These are phyloP conservation scores for Melanchra persicariae DNA, from an alignment of 2,888 invertebrate genomes.

Conservation along the genomic window DNA sequence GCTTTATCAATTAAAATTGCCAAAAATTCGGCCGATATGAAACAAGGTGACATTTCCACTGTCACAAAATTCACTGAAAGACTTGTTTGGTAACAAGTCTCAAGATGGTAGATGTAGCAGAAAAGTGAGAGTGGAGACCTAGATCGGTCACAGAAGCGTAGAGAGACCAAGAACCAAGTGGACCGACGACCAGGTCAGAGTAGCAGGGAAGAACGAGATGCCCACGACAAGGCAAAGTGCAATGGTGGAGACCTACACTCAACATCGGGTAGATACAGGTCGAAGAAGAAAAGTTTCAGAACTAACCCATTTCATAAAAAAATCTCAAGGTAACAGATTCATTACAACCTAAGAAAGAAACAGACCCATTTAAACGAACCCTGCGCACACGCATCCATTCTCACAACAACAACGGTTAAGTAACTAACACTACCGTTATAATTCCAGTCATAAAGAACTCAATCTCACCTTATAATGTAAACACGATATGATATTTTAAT, in stretches of 20 bases:
- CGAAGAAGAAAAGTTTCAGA: not conserved
- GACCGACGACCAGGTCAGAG: no score
- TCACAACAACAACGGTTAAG: slow-evolving; percentile 9
- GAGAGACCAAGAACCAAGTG: no score
- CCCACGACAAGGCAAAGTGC: no score
- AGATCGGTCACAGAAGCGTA: no score
- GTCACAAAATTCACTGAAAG: no score
- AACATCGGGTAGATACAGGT: not conserved
- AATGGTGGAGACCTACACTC: not conserved
- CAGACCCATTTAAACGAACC: no score
- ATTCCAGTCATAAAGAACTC: slow-evolving; percentile 27
- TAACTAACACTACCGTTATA: slow-evolving; percentile 33
- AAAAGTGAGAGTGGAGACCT: no score
- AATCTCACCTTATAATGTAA: slow-evolving; percentile 50
- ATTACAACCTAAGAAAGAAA: not conserved
- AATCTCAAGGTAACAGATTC: not conserved
- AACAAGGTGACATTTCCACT: slow-evolving; percentile 27
- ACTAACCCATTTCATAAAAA: no score
- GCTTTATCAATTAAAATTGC: slow-evolving; percentile 19
- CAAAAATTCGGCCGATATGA: not conserved
- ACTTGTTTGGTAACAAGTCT: no score
- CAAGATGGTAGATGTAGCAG: no score
- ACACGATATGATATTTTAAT: slow-evolving; percentile 70
- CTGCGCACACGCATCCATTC: slow-evolving; percentile 9
- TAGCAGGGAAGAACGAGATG: no score